Conservation (phyloP, 2,888 invertebrate genomes). For the Nomada flava region DNA sequence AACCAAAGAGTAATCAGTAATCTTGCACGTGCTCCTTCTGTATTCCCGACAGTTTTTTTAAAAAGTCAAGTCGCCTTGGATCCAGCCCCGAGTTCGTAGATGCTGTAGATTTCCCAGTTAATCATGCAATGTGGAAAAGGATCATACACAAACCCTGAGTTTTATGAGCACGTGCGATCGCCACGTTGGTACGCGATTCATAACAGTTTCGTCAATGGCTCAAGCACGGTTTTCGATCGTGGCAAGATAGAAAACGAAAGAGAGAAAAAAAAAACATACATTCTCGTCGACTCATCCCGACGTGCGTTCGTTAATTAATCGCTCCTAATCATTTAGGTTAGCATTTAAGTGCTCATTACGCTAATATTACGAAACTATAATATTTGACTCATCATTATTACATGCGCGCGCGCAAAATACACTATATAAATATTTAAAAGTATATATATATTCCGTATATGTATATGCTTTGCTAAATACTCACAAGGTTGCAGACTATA, state of each 20-base stretch:
- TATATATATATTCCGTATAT: conserved; percentile 59
- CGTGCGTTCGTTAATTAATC: conserved; percentile 72
- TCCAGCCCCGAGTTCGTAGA: conserved; percentile 81
- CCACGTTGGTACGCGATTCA: conserved; percentile 56
- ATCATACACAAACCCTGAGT: conserved; percentile 70
- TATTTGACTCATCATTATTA: conserved; percentile 57
- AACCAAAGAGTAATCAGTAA: conserved; percentile 66
- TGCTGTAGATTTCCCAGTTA: conserved; percentile 77
- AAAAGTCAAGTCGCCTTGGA: conserved; percentile 80
- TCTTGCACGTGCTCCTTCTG: conserved; percentile 81
- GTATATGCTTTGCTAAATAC: conserved; percentile 81
- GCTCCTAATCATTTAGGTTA: conserved; percentile 75
- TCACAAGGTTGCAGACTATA: conserved; percentile 80
- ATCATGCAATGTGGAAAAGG: conserved; percentile 78
- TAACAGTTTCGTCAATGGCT: conserved; percentile 60
- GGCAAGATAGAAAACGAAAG: conserved; percentile 50
- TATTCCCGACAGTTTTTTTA: conserved; percentile 83
- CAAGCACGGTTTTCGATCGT: conserved; percentile 54
- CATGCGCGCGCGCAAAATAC: conserved; percentile 51
- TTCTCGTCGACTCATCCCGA: conserved; percentile 46
- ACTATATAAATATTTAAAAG: conserved; percentile 45
- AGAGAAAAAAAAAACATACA: conserved; percentile 39
- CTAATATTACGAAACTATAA: conserved; percentile 61
- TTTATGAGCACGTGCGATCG: conserved; percentile 67
- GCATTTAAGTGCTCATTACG: conserved; percentile 75